Conservation (phyloP, 2,113 vertebrate genomes). For the Machaerirhynchus nigripectus region DNA sequence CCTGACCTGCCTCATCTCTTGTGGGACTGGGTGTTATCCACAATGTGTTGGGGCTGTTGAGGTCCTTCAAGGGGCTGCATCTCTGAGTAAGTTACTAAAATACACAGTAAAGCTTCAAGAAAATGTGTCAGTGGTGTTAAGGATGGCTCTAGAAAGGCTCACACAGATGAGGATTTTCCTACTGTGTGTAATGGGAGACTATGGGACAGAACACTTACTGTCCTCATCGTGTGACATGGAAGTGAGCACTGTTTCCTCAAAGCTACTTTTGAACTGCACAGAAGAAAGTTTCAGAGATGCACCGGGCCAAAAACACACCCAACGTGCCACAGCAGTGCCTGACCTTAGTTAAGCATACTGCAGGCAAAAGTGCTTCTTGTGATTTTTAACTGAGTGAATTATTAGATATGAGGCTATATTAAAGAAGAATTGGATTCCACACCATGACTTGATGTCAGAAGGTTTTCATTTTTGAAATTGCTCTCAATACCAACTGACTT, state of each 20-base stretch:
- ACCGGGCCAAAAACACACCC: not conserved
- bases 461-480: not conserved
- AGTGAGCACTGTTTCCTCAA: not conserved
- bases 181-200: fast-evolving
- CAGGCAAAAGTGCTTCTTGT: not conserved
- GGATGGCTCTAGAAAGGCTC: not conserved
- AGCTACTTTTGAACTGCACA: not conserved
- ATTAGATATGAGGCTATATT: not conserved
- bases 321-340: fast-evolving
- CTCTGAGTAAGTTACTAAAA: not conserved
- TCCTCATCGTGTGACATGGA: fast-evolving
- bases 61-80: fast-evolving
- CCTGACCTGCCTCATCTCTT: not conserved
- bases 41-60: fast-evolving
- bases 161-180: not conserved
- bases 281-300: not conserved
- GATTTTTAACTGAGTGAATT: not conserved
- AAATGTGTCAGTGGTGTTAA: fast-evolving
- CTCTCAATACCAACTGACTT: not conserved
- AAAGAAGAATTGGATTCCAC: not conserved
- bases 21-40: not conserved
- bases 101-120: fast-evolving
- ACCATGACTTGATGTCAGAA: not conserved
- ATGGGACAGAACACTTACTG: fast-evolving
- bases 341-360: not conserved